Conservation (phyloP, 2,888 invertebrate genomes). For the Gibbula magus region DNA sequence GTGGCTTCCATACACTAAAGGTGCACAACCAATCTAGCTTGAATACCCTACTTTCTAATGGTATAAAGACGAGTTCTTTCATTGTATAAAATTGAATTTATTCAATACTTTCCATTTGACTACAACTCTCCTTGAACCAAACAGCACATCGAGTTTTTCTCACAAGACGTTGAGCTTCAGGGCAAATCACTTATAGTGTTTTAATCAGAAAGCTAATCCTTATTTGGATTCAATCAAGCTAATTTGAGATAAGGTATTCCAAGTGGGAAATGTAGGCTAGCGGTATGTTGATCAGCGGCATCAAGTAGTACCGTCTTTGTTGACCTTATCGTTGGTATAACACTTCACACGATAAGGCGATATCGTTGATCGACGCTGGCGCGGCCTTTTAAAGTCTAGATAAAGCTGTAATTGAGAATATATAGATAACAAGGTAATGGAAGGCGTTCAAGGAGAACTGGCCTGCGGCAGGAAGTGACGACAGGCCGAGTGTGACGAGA, state of each 20-base stretch:
- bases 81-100: no score
- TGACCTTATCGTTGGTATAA: background rate
- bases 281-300: background rate
- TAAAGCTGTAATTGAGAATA: background rate
- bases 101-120: no score
- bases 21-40: no score
- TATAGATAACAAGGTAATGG: background rate
- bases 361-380: background rate
- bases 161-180: background rate
- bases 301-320: background rate
- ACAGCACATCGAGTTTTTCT: no score
- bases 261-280: background rate
- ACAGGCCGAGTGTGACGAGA: background rate
- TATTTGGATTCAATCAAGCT: conserved; percentile 1
- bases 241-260: conserved; percentile 1
- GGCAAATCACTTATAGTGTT: conserved; percentile 5
- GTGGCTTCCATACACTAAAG: no score
- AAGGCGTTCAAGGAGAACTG: background rate
- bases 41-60: no score
- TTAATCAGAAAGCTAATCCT: conserved; percentile 11
- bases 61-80: no score
- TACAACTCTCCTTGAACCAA: no score
- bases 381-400: background rate
- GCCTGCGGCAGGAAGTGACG: background rate
- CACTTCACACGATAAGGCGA: background rate